Base-by-base conservation (phyloP, 2,113 vertebrate species). In the Ictalurus furcatus region DNA sequence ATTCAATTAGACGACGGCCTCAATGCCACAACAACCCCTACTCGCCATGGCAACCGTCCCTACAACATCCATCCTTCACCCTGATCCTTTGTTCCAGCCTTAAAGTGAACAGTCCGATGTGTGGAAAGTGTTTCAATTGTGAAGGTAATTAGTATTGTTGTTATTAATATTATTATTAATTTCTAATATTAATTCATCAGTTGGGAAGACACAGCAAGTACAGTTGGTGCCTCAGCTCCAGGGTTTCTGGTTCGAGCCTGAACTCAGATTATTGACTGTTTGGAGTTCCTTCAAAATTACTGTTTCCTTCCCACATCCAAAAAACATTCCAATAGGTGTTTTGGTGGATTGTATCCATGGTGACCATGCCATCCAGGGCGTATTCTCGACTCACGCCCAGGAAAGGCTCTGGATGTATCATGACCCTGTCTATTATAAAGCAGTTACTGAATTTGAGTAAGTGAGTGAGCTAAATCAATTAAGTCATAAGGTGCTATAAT, bases 1-100 rank as follows among this genome's bases (percentile, higher is more conserved):
- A 90, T 87, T 79, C 87, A 40, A 73, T 54, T 80, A 48, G 78
- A 73, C 76, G 78, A 78, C 3, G 0, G 59, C 63, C 59, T 86
- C 56, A 58, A 13, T 34, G 19, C 69, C 61, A 48, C 71, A 48
- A 56, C 80, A 58, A 80, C 52, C 65, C 34, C 59, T 86, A 83
- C 54, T 76, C n/a, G 19, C 48, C 69, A 88, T 67, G 58, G 84
- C 84, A 83, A 86, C 63, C 17, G 4, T 69, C 84, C 48, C 73
- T 37, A 86, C 12, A 30, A 59, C 25, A 52, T 67, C 37, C 81
- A 56, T 59, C 37, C 69, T 89, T 88, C 52, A n/a, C 84, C 76
- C 69, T 30, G 67, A 76, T 88, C 1, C 9, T 82, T 59, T 58
- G n/a, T 34, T 82, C 30, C 30, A 58, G 17, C 0, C 1, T 34